Evolutionary conservation across 2,113 vertebrate species (phyloP).

Genomic region (Prietella phreatophila): DNA sequence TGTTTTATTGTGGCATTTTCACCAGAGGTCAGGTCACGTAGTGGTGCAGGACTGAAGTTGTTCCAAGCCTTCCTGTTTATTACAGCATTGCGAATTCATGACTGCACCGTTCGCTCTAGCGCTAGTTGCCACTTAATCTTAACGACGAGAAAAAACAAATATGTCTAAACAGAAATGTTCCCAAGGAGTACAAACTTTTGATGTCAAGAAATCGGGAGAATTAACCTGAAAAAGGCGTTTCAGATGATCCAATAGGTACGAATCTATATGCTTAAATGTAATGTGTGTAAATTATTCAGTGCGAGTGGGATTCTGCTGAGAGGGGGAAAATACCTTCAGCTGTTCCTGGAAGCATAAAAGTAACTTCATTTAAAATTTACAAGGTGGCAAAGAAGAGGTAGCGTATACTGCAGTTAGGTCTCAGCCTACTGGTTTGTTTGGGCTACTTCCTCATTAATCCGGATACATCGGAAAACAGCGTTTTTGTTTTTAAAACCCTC

Average conservation of each 20-base stretch:
- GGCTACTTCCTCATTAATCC: too few species aligned
- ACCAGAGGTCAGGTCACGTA: background rate
- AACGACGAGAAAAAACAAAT: background rate
- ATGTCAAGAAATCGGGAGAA: background rate
- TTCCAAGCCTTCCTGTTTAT: background rate
- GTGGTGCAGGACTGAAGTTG: background rate
- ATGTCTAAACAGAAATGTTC: background rate
- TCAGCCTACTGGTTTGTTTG: background rate
- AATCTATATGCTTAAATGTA: background rate
- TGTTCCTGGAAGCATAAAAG: background rate
- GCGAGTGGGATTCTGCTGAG: background rate
- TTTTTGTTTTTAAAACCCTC: too few species aligned
- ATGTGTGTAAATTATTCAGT: slow-evolving; percentile 8
- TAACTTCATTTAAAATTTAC: background rate
- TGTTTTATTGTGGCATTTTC: background rate
- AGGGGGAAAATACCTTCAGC: background rate
- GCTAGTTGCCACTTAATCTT: background rate
- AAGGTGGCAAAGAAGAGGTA: background rate
- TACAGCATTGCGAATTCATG: background rate
- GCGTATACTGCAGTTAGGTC: too few species aligned
- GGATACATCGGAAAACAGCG: too few species aligned
- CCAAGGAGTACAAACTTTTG: background rate
- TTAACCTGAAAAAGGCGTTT: too few species aligned
- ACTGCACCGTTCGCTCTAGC: background rate
- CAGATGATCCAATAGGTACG: background rate